Conservation (phyloP, 2,888 invertebrate genomes). For the Plusia festucae region DNA sequence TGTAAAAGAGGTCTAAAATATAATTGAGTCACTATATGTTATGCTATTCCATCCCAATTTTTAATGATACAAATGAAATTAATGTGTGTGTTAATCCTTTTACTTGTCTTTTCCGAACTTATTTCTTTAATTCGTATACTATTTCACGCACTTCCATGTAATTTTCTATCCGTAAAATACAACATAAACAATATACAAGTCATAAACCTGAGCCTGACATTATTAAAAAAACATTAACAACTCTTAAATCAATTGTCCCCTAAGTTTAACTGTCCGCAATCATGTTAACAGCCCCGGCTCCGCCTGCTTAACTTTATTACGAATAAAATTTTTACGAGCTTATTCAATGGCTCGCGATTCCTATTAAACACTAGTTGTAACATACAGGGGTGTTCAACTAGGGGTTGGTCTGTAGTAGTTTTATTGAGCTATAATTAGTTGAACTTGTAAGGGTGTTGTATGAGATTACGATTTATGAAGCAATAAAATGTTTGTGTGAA, state of each 20-base stretch:
- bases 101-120: too few relatives aligned
- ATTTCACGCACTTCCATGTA: too few relatives aligned
- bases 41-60: too few relatives aligned
- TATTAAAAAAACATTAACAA: conserved; percentile 36
- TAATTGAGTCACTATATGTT: too few relatives aligned
- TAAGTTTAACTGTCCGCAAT: conserved; percentile 48
- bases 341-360: conserved; percentile 50
- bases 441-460: conserved; percentile 17
- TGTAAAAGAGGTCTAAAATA: too few relatives aligned
- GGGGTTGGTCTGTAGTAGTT: conserved; percentile 45
- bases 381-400: conserved; percentile 30
- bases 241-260: conserved; percentile 49
- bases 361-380: conserved; percentile 59
- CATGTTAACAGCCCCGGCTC: conserved; percentile 39
- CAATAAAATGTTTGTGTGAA: conserved; percentile 32
- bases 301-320: conserved; percentile 54
- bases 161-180: background rate
- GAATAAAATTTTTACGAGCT: conserved; percentile 56
- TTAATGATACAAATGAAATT: too few relatives aligned
- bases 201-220: background rate
- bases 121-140: too few relatives aligned
- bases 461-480: conserved; percentile 33
- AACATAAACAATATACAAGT: background rate
- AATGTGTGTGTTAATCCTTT: too few relatives aligned
- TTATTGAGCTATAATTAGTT: conserved; percentile 46